These are phyloP conservation scores for Daboia siamensis DNA, from an alignment of 2,113 vertebrate genomes.

Conservation along the genomic window DNA sequence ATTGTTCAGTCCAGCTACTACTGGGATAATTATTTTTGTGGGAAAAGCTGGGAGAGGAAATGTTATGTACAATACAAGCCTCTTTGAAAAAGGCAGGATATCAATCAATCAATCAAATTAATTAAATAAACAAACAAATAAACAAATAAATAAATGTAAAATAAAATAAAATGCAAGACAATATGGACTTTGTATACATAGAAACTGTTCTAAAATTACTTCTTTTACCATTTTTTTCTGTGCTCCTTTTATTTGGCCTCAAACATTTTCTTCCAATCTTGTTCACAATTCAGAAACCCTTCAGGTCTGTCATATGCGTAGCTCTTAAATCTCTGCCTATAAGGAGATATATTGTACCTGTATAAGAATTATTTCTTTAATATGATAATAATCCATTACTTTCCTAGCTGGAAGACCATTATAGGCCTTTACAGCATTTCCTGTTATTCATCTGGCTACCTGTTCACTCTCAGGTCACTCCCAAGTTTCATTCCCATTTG, in stretches of 20 bases:
- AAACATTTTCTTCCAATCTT: not conserved
- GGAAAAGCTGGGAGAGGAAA: not conserved
- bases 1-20: not conserved
- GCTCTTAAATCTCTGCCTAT: not conserved
- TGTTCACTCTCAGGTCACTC: not conserved
- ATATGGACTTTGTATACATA: not conserved
- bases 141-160: not conserved
- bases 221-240: not conserved
- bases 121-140: too few species aligned
- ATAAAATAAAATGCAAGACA: not conserved
- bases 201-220: not conserved
- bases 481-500: not conserved
- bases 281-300: not conserved
- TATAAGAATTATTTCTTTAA: not conserved
- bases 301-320: not conserved
- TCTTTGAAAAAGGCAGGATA: not conserved
- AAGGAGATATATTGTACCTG: not conserved
- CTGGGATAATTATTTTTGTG: not conserved
- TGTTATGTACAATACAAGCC: not conserved
- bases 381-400: not conserved
- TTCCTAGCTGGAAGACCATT: not conserved
- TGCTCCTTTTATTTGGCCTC: not conserved
- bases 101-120: too few species aligned
- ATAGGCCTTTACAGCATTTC: not conserved
- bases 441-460: not conserved